Base-by-base conservation (phyloP, 2,797 vertebrate genomes). In the Aulostomus chinensis region DNA sequence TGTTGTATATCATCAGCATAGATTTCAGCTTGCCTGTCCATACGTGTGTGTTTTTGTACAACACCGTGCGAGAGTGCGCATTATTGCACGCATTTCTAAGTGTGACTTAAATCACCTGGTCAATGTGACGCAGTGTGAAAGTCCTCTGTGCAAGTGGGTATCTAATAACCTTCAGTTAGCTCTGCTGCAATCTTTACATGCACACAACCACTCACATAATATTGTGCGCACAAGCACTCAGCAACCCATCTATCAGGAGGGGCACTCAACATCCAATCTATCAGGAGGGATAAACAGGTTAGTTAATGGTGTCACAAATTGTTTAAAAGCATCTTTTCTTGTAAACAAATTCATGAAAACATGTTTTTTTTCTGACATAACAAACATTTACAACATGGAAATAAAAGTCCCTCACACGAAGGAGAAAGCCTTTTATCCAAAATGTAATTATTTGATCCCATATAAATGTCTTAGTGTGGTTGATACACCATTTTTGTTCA, bases 1-100 rank as follows among this genome's bases (percentile, higher is more conserved):
- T 34, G 22, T 64, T 9, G 32, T 82, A 79, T 84, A 87, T 88
- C 81, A 74, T 53, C 53, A 38, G 37, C 2, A 8, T 29, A 40
- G 46, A 36, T 28, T 13, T 28, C 31, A 12, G 13, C 40, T 14
- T 39, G 32, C 31, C 33, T 24, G 28, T 39, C 7, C 61, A 3
- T 51, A 43, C 46, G 42, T 20, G 53, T 34, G 30, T 58, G 10
- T 55, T 14, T 55, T 10, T 37, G 32, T 33, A n/a, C 39, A 34
- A 53, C 32, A 51, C 6, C 12, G 43, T 11, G 17, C 29, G 49
- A 24, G 16, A 20, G 48, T 25, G 34, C 24, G 9, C 24, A 25
- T 25, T 25, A 25, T 25, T 25, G 24, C 4, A 28, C 26, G 9
- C 26, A 11, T 28, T 28, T 28, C 26, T 28, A 11, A 1, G 9